phyloP scores from a whole-genome alignment of 2,888 invertebrate genomes.

The Cataglyphis altisquamis region DNA sequence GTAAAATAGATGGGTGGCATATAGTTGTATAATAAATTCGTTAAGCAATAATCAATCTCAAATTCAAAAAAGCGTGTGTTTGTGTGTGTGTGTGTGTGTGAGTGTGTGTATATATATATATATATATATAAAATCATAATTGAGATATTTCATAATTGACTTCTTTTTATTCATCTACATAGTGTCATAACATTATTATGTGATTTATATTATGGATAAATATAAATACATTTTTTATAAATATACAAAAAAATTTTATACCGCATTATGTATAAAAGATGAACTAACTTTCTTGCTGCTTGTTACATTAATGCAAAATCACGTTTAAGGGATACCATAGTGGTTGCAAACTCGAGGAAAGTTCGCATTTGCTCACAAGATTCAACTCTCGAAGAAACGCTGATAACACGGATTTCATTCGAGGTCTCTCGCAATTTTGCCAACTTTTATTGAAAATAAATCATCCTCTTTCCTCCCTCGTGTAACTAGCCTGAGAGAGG shows the following conservation, averaged over 20 bases:
- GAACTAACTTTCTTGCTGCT: conserved; percentile 6
- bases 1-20: background rate
- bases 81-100: too few species aligned
- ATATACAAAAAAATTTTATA: background rate
- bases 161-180: background rate
- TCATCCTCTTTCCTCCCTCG: background rate
- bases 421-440: background rate
- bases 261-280: background rate
- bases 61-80: background rate
- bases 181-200: background rate
- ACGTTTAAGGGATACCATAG: conserved; percentile 41
- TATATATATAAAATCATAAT: background rate
- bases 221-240: background rate
- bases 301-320: conserved; percentile 46
- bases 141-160: background rate
- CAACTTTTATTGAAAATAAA: conserved; percentile 44
- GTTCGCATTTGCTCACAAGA: conserved; percentile 25
- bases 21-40: too few species aligned
- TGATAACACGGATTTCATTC: conserved; percentile 22
- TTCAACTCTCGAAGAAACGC: conserved; percentile 21
- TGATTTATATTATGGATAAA: background rate
- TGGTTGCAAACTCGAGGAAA: conserved; percentile 18
- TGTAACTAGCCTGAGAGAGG: background rate
- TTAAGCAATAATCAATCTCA: background rate
- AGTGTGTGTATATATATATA: too few species aligned